A percentile compares a stretch with the other conserved stretches of the same genome.
These are phyloP conservation scores for Paramuricea clavata DNA, from an alignment of 92 coral and sea anemone genomes.

Conservation along the genomic window DNA sequence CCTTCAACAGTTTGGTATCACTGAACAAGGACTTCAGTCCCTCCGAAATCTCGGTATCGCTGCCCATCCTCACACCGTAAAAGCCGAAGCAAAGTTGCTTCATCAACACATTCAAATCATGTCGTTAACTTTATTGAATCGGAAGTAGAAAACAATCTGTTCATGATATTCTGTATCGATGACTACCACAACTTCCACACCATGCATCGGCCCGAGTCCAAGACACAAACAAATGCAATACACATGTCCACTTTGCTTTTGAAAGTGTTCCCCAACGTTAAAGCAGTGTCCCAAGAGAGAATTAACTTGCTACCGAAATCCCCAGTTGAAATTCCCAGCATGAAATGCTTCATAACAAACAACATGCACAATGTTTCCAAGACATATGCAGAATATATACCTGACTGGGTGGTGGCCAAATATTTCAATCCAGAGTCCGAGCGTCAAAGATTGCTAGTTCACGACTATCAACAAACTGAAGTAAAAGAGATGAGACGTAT, in stretches of 20 bases:
- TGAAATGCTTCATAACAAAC: neutral
- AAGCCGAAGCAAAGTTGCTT: neutral
- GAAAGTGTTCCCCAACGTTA: too few relatives aligned
- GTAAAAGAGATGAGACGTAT: neutral
- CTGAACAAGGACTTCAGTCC: too few relatives aligned
- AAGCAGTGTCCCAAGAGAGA: too few relatives aligned
- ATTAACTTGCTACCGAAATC: too few relatives aligned
- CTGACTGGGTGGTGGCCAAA: too few relatives aligned
- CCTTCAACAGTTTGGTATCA: too few relatives aligned
- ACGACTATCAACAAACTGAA: too few relatives aligned
- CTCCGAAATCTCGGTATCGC: neutral
- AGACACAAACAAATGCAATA: too few relatives aligned
- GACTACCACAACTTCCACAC: conserved; percentile 3
- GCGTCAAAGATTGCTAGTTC: neutral
- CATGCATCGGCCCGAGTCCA: neutral
- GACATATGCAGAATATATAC: neutral
- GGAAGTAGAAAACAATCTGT: neutral
- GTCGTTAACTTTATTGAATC: neutral
- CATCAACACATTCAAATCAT: neutral
- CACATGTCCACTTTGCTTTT: too few relatives aligned
- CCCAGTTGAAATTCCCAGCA: too few relatives aligned
- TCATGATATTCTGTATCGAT: too few relatives aligned
- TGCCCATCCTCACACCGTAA: neutral
- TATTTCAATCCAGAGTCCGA: neutral
- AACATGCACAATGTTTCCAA: neutral